Evolutionary conservation across 2,113 vertebrate species (phyloP).

Genomic region (Actenoides hombroni): DNA sequence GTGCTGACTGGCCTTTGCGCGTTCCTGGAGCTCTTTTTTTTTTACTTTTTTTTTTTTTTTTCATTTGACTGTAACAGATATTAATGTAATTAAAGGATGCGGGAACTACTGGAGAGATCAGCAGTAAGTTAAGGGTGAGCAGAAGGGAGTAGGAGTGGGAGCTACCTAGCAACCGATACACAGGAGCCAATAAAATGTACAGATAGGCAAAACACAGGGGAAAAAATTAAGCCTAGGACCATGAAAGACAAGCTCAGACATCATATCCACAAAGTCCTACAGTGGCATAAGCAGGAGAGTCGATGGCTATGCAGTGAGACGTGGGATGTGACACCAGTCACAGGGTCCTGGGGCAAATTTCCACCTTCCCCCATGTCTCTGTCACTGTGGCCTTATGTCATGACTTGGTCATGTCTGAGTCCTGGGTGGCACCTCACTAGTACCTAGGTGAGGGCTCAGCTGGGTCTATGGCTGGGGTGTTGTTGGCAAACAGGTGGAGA

Average conservation of each 20-base stretch:
- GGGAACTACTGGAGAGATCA: slow-evolving; percentile 36
- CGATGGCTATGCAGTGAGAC: not conserved
- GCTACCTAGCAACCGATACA: slow-evolving; percentile 63
- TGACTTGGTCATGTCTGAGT: rapidly evolving
- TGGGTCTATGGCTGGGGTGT: not conserved
- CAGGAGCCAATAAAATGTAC: slow-evolving; percentile 52
- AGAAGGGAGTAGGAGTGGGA: slow-evolving; percentile 52
- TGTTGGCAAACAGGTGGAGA: rapidly evolving
- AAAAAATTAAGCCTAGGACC: not conserved
- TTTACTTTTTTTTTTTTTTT: not conserved
- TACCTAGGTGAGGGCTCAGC: rapidly evolving
- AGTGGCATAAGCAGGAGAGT: not conserved
- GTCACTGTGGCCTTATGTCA: not conserved
- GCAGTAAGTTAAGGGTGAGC: not conserved
- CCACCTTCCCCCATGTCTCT: not conserved
- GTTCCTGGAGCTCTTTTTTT: not conserved
- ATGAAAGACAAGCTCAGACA: not conserved
- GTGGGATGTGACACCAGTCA: not conserved
- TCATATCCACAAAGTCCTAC: not conserved
- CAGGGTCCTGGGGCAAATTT: not conserved
- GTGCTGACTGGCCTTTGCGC: slow-evolving; percentile 38
- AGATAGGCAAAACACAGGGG: not conserved
- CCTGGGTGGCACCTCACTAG: no score
- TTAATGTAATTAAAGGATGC: slow-evolving; percentile 45
- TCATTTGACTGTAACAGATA: slow-evolving; percentile 29